Evolutionary conservation across 2,113 vertebrate genomes (phyloP).

Genomic region (Chionis minor): DNA sequence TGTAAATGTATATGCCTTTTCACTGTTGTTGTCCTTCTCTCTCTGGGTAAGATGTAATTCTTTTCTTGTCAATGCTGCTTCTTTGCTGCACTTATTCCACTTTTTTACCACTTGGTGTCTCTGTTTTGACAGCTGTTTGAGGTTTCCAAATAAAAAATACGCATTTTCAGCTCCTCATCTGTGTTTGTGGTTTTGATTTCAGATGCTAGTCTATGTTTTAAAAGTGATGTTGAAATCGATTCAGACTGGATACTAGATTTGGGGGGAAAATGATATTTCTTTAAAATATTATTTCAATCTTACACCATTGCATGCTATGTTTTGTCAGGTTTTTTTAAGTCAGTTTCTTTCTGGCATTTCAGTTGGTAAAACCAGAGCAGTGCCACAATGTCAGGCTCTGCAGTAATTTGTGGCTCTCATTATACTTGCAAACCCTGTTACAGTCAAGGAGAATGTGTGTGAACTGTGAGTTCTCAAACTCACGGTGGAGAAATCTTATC

Average conservation of each 20-base stretch:
- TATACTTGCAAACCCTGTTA: not conserved
- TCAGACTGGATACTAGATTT: not conserved
- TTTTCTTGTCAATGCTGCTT: not conserved
- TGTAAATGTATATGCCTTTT: not conserved
- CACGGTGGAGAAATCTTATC: not conserved
- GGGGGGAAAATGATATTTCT: not conserved
- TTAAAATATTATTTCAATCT: not conserved
- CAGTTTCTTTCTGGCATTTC: not conserved
- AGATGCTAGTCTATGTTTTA: not conserved
- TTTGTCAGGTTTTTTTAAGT: not conserved
- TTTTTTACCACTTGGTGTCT: not conserved
- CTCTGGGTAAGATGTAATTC: not conserved
- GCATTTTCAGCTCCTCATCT: not conserved
- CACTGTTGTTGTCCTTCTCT: not conserved
- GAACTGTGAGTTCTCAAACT: not conserved
- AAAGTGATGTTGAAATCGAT: not conserved
- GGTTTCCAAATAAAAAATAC: not conserved
- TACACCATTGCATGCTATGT: not conserved
- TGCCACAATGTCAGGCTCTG: not conserved
- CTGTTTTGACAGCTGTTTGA: not conserved
- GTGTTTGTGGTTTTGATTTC: not conserved
- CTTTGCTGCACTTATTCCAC: not conserved
- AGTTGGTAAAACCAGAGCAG: not conserved
- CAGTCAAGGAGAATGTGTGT: not conserved
- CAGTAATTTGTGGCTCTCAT: not conserved